Conservation (phyloP, 2,888 invertebrate genomes). For the Apotomis capreana region DNA sequence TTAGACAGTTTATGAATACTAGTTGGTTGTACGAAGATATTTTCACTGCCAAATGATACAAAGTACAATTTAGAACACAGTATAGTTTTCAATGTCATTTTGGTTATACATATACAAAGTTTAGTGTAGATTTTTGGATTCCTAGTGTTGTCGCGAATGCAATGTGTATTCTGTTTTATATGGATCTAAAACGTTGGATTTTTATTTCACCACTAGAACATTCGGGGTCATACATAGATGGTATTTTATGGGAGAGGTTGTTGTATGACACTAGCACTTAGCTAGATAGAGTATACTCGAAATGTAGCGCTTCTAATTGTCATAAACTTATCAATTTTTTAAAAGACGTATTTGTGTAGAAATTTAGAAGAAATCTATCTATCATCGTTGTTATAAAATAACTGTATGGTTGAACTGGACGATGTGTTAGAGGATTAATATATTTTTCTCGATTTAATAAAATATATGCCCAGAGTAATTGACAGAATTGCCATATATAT, state of each 20-base stretch:
- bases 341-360: constrained; percentile 60
- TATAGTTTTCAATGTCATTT: constrained; percentile 47
- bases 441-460: constrained; percentile 69
- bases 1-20: constrained; percentile 54
- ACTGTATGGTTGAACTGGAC: constrained; percentile 64
- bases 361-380: constrained; percentile 56
- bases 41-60: constrained; percentile 75
- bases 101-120: constrained; percentile 51
- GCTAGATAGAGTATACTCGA: constrained; percentile 43
- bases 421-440: constrained; percentile 62
- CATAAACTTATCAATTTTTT: constrained; percentile 50
- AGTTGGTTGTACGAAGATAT: constrained; percentile 53
- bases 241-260: constrained; percentile 4
- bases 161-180: constrained; percentile 22
- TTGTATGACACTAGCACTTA: constrained; percentile 32
- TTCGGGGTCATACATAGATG: constrained; percentile 8
- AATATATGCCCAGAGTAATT: constrained; percentile 59
- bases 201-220: constrained; percentile 34
- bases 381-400: constrained; percentile 68
- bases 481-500: constrained; percentile 56
- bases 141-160: constrained; percentile 33
- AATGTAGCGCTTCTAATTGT: constrained; percentile 40
- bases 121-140: constrained; percentile 52
- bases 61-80: constrained; percentile 70
- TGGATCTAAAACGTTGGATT: constrained; percentile 20